These are phyloP conservation scores for Drosophila sulfurigaster DNA, from an alignment of 1,140 invertebrate genomes.

Conservation along the genomic window DNA sequence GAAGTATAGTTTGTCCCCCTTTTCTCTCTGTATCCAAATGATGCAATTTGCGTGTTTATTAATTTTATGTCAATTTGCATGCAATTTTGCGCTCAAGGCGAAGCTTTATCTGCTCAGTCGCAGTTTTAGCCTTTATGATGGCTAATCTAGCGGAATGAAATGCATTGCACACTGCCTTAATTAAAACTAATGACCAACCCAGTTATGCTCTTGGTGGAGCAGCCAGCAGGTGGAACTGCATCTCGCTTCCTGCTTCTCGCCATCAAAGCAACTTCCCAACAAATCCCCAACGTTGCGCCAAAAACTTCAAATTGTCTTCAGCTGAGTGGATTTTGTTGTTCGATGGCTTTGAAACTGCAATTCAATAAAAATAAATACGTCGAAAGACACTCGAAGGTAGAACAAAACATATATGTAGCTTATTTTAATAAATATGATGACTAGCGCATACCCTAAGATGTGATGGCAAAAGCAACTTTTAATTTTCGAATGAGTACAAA, in stretches of 20 bases:
- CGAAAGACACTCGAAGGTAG: slow-evolving; percentile 57
- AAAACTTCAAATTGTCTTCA: slow-evolving; percentile 41
- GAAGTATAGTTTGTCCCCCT: slow-evolving; percentile 27
- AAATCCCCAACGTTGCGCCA: slow-evolving; percentile 19
- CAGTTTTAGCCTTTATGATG: slow-evolving; percentile 47
- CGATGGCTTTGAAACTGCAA: slow-evolving; percentile 60
- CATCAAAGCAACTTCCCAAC: not conserved
- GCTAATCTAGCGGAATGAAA: slow-evolving; percentile 64
- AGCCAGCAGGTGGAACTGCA: slow-evolving; percentile 33
- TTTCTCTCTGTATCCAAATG: not conserved
- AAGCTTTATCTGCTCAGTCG: slow-evolving; percentile 44
- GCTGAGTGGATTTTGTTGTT: slow-evolving; percentile 72
- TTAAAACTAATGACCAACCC: slow-evolving; percentile 69
- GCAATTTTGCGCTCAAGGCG: slow-evolving; percentile 72
- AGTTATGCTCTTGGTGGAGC: slow-evolving; percentile 20
- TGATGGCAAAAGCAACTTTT: too few species aligned
- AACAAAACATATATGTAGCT: slow-evolving; percentile 24
- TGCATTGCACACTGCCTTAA: slow-evolving; percentile 58
- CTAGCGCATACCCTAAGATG: not conserved
- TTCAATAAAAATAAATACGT: slow-evolving; percentile 62
- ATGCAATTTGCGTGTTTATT: slow-evolving; percentile 78
- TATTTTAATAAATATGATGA: not conserved
- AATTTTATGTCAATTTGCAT: slow-evolving; percentile 81
- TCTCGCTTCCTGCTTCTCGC: not conserved
- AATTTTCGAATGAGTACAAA: too few species aligned